Base-by-base conservation (phyloP, 92 coral and sea anemone species). In the Palythoa grandiflora region DNA sequence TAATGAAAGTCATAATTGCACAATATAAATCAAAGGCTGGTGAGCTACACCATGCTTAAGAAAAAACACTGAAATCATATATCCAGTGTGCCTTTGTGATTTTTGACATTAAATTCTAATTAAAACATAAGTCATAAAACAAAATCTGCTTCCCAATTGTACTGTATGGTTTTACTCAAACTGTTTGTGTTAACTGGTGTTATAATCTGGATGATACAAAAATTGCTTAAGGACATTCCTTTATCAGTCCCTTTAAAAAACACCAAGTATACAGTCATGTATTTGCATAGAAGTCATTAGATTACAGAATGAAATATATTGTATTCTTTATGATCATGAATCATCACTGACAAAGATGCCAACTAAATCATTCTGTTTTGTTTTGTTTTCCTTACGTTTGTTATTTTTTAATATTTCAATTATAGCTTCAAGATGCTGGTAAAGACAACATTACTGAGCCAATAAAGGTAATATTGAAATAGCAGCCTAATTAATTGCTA, bases 351-450 rank as follows among this genome's bases (percentile, higher is more conserved):
- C 1, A 40, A 39, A 73, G 77, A 40, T 73, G 53, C 77, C 53
- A 73, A 16, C 38, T 73, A 38, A 40, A 38, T 40, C 77, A 73
- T 73, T 73, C 19, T 75, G 38, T 75, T 48, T 75, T 52, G 50
- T 72, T 72, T 14, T 72, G 50, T 72, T 3, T 7, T 39, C 17
- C 19, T 66, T 66, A 11, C 38, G 17, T 66, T 66, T 66, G 17
- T 66, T 66, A n/a, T n/a, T 66, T 66, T 66, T 66, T n/a, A 66
- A 66, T 66, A 51, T 75, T 75, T 75, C 38, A 39, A 74, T 36
- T 73, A 73, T 39, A 75, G 80, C 80, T 75, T 57, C 80, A 75
- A 75, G 80, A 75, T 44, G 4, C 80, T 75, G 80, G 80, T n/a
- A 51, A 75, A 75, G 80, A 75, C 80, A 48, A 48, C 63, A 52